Base-by-base conservation (phyloP, 2,888 invertebrate genomes). In the Amphipoea lucens region DNA sequence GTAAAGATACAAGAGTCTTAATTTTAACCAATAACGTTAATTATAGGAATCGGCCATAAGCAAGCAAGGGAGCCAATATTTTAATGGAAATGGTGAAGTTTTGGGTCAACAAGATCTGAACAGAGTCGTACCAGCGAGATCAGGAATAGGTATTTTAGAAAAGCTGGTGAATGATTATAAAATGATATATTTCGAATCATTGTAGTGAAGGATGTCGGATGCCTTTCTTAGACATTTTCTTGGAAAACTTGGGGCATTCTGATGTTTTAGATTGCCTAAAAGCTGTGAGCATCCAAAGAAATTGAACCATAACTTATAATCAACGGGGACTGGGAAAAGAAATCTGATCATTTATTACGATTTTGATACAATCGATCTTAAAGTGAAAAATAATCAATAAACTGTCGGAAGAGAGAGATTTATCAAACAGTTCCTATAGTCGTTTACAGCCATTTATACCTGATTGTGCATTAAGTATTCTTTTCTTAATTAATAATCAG, bases 311-410 rank as follows among this genome's bases (percentile, higher is more conserved):
- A 51, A 20, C 4, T 54, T 48, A 36, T 23, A 57, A 57, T 29
- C 57, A 40, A 40, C 66, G 54, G 1, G n/a, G 78, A 78, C 54
- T 65, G 23, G 17, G 3, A 57, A 23, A 57, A 20, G 6, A 70
- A 23, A 51, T n/a, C 17, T 0, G 11, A 67, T 79, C 40, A 79
- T 79, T 82, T 66, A 76, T 79, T 20, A 42, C 9, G 36, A 2
- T 79, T 75, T 73, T 2, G 60, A n/a, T 23, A n/a, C 20, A 65
- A 76, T 82, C 79, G 69, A 83, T 83, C 79, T 48, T 62, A 68
- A 60, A 70, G 62, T 66, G 23, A 74, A 66, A 70, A 72, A 60
- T 69, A 54, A 78, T 81, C 75, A 29, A 70, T 70, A 70, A 83
- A 70, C 40, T 36, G 36, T 82, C 65, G 29, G 45, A 23, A n/a